Base-by-base conservation (phyloP, 2,888 invertebrate species). In the Drosophila siamana region DNA sequence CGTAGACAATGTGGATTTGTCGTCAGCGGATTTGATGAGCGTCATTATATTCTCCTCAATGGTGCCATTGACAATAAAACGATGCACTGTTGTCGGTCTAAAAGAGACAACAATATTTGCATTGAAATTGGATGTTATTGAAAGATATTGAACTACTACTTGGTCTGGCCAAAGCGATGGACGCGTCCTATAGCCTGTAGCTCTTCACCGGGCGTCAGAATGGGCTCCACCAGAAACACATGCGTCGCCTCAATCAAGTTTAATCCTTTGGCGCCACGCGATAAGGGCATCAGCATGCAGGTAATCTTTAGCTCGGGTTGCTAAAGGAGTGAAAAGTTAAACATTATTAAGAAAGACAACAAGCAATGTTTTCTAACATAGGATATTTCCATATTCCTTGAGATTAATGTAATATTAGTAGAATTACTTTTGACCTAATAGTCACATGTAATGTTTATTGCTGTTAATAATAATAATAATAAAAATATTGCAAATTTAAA, bases 171-270 rank as follows among this genome's bases (percentile, higher is more conserved):
- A 74, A 97, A 96, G 38, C 97, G 93, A 92, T 96, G 95, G 11
- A 97, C 94, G 64, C 97, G 92, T 0, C 96, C 96, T 61, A 97
- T 94, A 1, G 96, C 96, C 92, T 97, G 96, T 11, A 94, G 91
- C 85, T 96, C 96, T 83, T 95, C 95, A 0, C 95, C 95, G 2
- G 94, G 94, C 91, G 96, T 95, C 15, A 96, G 92, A 40, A 95
- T 93, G 0, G 96, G 96, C 82, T 97, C 96, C 0, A 95, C 94
- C 19, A 97, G 92, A 48, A 97, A 93, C 0, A 96, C 95, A 91
- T 96, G 96, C 0, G 95, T 95, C 0, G 97, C 96, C 92, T 96
- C 96, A 26, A 95, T 94, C 50, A 97, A 91, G 92, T 97, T 97
- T 9, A 97, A 92, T 0, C 97, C 97, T 90, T 96, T 96, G 0